phyloP scores from a whole-genome alignment of 2,113 vertebrate species.

The Nibea coibor region DNA sequence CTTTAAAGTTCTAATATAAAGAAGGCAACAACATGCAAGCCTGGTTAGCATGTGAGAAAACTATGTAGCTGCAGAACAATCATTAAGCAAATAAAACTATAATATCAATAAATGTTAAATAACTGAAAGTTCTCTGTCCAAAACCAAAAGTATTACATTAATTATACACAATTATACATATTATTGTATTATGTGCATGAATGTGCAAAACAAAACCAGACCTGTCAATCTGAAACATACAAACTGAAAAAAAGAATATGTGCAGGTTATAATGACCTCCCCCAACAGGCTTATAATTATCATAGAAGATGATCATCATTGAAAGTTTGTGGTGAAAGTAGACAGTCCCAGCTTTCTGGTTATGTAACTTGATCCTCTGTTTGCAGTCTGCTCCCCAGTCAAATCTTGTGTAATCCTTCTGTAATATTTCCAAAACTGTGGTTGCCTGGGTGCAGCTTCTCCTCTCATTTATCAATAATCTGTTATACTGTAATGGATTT shows the following conservation, averaged over 20 bases:
- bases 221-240: neutral
- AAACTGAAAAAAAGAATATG: neutral
- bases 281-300: neutral
- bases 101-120: neutral
- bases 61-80: too few relatives aligned
- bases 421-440: slow-evolving; percentile 36
- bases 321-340: neutral
- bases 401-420: slow-evolving; percentile 34
- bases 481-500: neutral
- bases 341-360: slow-evolving; percentile 12
- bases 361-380: slow-evolving; percentile 18
- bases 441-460: slow-evolving; percentile 4
- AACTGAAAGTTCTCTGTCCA: neutral
- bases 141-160: neutral
- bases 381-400: slow-evolving; percentile 29
- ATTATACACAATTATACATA: neutral
- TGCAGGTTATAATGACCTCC: neutral
- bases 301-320: neutral
- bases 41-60: neutral
- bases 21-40: neutral
- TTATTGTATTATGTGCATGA: neutral
- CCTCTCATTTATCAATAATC: slow-evolving; percentile 20
- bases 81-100: too few relatives aligned
- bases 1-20: neutral
- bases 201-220: neutral